Conservation (phyloP, 2,797 vertebrate species). For the Betta splendens region DNA sequence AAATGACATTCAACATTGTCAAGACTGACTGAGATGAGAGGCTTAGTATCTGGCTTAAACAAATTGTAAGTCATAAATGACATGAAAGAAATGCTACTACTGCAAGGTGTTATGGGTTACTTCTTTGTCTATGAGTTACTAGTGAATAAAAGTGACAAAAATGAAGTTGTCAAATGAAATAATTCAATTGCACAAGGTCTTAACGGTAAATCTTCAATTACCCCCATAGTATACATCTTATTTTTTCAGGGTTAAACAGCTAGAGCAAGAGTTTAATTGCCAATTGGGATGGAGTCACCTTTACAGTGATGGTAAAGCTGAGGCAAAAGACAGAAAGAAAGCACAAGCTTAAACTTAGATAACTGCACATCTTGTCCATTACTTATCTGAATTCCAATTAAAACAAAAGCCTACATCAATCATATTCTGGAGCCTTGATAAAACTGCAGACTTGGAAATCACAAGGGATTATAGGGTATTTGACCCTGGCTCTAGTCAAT, state of each 20-base stretch:
- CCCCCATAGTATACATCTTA: not conserved
- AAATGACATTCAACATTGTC: too few species aligned
- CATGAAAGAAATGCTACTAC: too few species aligned
- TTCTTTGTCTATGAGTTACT: too few species aligned
- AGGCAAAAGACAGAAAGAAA: constrained; percentile 14
- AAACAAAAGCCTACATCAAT: constrained; percentile 52
- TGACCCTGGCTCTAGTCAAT: constrained; percentile 56
- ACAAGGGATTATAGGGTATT: constrained; percentile 50
- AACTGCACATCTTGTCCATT: constrained; percentile 19
- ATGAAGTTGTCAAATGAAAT: not conserved
- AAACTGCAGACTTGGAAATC: constrained; percentile 46
- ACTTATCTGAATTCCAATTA: constrained; percentile 47
- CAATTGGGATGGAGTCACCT: not conserved
- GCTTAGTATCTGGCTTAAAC: too few species aligned
- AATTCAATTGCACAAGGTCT: not conserved
- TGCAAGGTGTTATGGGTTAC: too few species aligned
- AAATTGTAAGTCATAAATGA: too few species aligned
- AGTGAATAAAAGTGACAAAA: not conserved
- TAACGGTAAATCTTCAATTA: not conserved
- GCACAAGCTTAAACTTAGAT: not conserved
- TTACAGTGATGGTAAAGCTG: not conserved
- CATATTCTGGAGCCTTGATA: constrained; percentile 37
- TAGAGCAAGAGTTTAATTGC: not conserved
- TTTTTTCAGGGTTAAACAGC: not conserved
- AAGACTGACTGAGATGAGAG: not conserved